Conservation (phyloP, 2,888 invertebrate genomes). For the Leptogaster cylindrica region DNA sequence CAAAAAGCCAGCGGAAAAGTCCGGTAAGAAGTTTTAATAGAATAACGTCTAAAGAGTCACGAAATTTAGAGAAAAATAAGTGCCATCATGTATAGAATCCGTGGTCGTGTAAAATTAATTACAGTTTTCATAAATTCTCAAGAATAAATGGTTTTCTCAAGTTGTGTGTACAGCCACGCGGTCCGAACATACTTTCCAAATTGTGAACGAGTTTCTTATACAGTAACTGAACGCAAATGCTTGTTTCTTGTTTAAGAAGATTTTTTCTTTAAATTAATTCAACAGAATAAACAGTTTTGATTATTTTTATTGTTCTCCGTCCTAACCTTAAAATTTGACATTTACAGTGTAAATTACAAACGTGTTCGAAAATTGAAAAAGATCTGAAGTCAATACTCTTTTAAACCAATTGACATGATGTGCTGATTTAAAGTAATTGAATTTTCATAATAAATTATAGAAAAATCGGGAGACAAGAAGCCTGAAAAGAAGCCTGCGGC, state of each 20-base stretch:
- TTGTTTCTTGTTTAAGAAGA: too few relatives aligned
- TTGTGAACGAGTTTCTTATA: background rate
- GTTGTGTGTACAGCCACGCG: constrained; percentile 51
- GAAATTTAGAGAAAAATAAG: too few relatives aligned
- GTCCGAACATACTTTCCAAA: constrained; percentile 42
- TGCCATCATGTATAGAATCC: background rate
- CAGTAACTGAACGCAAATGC: too few relatives aligned
- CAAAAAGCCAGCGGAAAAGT: constrained; percentile 84
- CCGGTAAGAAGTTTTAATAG: constrained; percentile 70
- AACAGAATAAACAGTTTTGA: too few relatives aligned
- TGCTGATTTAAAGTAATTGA: background rate
- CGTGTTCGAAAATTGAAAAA: background rate
- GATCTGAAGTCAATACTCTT: background rate
- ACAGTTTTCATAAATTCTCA: background rate
- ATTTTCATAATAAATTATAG: constrained; percentile 57
- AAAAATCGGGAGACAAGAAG: constrained; percentile 68
- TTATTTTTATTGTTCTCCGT: too few relatives aligned
- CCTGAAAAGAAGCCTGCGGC: constrained; percentile 62
- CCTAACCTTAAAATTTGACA: constrained; percentile 38
- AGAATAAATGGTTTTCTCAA: too few relatives aligned
- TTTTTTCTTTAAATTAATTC: too few relatives aligned
- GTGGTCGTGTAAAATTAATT: background rate
- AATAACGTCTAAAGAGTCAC: constrained; percentile 11
- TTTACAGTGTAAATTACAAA: background rate
- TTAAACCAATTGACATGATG: background rate